phyloP scores from a whole-genome alignment of 2,113 vertebrate genomes.

The Rallus limicola region DNA sequence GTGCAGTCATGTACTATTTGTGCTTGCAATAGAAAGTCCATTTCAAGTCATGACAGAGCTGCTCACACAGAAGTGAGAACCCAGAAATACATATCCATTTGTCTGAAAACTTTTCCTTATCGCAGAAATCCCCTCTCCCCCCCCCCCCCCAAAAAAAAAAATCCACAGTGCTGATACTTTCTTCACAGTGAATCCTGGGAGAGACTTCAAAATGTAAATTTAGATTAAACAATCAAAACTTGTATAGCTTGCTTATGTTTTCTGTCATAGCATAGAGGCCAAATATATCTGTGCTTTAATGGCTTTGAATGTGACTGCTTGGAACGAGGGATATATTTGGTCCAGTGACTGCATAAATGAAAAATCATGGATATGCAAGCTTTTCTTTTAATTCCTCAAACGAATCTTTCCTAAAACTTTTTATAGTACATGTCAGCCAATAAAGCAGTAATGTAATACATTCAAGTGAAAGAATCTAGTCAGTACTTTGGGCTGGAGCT shows the following conservation, averaged over 20 bases:
- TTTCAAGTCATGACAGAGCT: neutral
- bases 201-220: neutral
- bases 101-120: neutral
- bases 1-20: neutral
- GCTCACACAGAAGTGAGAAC: too few species aligned
- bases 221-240: neutral
- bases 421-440: neutral
- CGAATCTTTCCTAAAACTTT: neutral
- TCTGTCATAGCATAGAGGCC: neutral
- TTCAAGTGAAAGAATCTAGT: neutral
- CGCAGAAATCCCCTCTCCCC: neutral
- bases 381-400: neutral
- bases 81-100: too few species aligned
- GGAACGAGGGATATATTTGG: neutral
- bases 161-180: neutral
- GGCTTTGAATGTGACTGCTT: neutral
- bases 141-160: neutral
- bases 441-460: neutral
- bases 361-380: neutral
- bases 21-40: neutral
- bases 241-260: neutral
- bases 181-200: neutral
- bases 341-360: neutral
- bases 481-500: neutral
- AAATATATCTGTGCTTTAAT: slow-evolving; percentile 2